Percentiles rank a stretch among this genome's conserved stretches.
Evolutionary conservation across 2,888 invertebrate genomes (phyloP).

Genomic region (Gortyna flavago): DNA sequence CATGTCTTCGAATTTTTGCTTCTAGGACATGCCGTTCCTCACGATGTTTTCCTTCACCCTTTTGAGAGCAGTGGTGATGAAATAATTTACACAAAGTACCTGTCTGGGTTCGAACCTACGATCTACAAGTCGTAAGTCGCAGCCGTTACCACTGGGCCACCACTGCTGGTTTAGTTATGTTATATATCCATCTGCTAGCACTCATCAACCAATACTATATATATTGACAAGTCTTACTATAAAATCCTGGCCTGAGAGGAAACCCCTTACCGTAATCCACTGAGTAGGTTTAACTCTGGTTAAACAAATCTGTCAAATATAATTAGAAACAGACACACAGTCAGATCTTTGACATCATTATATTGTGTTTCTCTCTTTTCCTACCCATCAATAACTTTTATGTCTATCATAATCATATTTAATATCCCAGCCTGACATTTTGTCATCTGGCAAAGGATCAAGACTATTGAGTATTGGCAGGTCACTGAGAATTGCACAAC

Average conservation of each 20-base stretch:
- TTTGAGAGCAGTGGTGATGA: no score
- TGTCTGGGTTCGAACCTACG: no score
- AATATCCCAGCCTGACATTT: slow-evolving; percentile 55
- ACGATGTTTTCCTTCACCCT: no score
- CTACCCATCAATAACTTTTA: slow-evolving; percentile 34
- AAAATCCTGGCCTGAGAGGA: not conserved
- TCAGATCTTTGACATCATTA: slow-evolving; percentile 19
- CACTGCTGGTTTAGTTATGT: no score
- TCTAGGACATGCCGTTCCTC: no score
- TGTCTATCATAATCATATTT: slow-evolving; percentile 49
- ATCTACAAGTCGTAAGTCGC: no score
- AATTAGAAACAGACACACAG: slow-evolving; percentile 5
- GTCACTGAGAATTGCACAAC: slow-evolving; percentile 45
- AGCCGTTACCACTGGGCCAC: no score
- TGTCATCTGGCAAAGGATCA: slow-evolving; percentile 60
- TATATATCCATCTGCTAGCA: not conserved
- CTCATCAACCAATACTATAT: not conserved
- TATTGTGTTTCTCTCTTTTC: slow-evolving; percentile 20
- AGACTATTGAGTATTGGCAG: slow-evolving; percentile 69
- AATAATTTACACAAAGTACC: no score
- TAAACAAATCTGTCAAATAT: slow-evolving; percentile 2
- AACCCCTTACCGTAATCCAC: not conserved
- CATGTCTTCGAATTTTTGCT: no score
- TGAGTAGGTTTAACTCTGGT: not conserved
- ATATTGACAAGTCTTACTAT: not conserved